Base-by-base conservation (phyloP, 2,888 invertebrate species). In the Aporophyla lueneburgensis region DNA sequence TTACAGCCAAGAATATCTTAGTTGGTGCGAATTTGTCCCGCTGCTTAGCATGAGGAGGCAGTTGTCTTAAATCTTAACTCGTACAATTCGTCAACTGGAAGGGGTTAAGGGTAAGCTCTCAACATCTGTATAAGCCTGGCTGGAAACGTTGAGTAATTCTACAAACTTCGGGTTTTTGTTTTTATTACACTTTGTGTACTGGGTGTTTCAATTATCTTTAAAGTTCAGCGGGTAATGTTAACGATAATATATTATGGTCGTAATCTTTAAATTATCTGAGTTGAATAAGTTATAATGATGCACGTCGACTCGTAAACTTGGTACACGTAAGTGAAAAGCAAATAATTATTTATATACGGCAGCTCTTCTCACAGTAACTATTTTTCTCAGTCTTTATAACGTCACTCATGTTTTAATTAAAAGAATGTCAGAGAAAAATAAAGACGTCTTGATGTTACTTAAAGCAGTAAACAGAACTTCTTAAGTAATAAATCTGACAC, bases 51-150 rank as follows among this genome's bases (percentile, higher is more conserved):
- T 84, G 83, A 90, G 89, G 83, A 86, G 86, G 87, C 89, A 85
- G 89, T 92, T 91, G 91, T 90, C 91, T 90, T 91, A 92, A n/a
- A 92, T 93, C 93, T 92, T 86, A 89, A 90, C 86, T 89, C 84
- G 76, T 85, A 89, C 90, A 91, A 93, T 93, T 89, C 92, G 89
- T 93, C 93, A 93, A 91, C 89, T 85, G 83, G 82, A 88, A 87
- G 86, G 86, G 86, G 87, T 88, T 84, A 86, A 89, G 89, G 88
- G 88, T 89, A 88, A 89, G 87, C 88, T 83, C 76, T 87, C 89
- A 87, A 89, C 88, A 90, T 86, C 84, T 87, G 82, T 86, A 86
- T 84, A 86, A 85, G 80, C 78, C 86, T 80, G 74, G 63, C 75
- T 74, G 68, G 56, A 74, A 84, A 83, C 84, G 81, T 78, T 86